These are phyloP conservation scores for Brachypterus glaber DNA, from an alignment of 2,888 invertebrate genomes.

Conservation along the genomic window DNA sequence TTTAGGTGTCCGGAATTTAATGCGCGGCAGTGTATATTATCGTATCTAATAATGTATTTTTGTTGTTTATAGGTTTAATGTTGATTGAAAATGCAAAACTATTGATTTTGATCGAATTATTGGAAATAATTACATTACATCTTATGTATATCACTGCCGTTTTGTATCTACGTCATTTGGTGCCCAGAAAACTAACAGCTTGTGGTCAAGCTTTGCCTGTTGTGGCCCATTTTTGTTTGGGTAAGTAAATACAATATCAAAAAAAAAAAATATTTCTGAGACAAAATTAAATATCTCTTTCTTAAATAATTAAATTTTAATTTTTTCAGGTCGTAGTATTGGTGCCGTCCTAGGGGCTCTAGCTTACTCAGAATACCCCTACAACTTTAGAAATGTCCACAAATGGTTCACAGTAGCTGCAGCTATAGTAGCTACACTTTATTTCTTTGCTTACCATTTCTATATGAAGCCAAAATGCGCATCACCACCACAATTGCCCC, in stretches of 20 bases:
- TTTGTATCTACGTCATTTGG: slow-evolving; percentile 70
- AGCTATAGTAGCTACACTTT: slow-evolving; percentile 54
- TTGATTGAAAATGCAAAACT: slow-evolving; percentile 51
- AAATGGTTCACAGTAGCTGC: slow-evolving; percentile 58
- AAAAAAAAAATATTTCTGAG: background rate
- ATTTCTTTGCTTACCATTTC: slow-evolving; percentile 65
- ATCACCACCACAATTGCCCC: slow-evolving; percentile 51
- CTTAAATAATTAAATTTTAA: slow-evolving; percentile 3
- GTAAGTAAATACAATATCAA: slow-evolving; percentile 32
- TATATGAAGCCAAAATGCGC: slow-evolving; percentile 65
- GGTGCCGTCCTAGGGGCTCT: slow-evolving; percentile 58
- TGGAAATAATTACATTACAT: slow-evolving; percentile 68
- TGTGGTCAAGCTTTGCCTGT: slow-evolving; percentile 72
- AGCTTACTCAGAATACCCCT: slow-evolving; percentile 36
- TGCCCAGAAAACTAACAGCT: slow-evolving; percentile 66
- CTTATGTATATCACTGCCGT: slow-evolving; percentile 73
- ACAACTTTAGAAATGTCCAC: slow-evolving; percentile 47
- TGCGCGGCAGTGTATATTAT: too few relatives aligned
- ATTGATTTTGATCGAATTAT: slow-evolving; percentile 58
- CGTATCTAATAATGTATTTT: slow-evolving; percentile 1
- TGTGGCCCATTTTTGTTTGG: slow-evolving; percentile 68
- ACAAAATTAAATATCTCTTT: slow-evolving; percentile 1
- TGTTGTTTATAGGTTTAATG: slow-evolving; percentile 44
- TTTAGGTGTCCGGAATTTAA: too few relatives aligned
- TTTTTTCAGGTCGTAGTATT: slow-evolving; percentile 55